Conservation (phyloP, 1,140 invertebrate genomes). For the Solenopsis fugax region DNA sequence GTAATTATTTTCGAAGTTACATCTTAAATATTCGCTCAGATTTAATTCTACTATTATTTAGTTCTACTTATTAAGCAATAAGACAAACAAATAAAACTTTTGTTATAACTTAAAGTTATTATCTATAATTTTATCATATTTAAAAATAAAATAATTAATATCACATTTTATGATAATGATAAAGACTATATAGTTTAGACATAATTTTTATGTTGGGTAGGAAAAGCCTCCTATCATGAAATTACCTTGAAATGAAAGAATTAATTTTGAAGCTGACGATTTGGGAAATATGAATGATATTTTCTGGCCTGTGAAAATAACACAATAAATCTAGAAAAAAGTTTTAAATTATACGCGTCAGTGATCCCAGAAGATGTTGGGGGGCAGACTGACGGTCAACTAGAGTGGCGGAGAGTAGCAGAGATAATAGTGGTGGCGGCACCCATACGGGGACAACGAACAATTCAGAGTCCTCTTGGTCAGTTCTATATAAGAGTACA, state of each 20-base stretch:
- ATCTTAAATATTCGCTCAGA: not conserved
- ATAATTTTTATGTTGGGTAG: not conserved
- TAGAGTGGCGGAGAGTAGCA: constrained; percentile 35
- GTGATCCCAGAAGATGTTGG: constrained; percentile 11
- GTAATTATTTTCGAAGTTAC: not conserved
- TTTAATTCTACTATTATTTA: not conserved
- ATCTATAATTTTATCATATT: not conserved
- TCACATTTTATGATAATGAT: not conserved
- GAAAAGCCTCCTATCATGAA: not conserved
- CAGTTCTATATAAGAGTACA: constrained; percentile 83
- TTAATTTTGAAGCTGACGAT: not conserved
- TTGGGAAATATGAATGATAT: not conserved
- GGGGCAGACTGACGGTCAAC: not conserved
- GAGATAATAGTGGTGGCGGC: constrained; percentile 37
- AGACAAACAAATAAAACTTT: not conserved
- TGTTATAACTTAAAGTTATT: not conserved
- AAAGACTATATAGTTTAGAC: not conserved
- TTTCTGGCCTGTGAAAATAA: not conserved
- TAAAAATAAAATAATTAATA: not conserved
- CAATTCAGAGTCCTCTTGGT: constrained; percentile 82
- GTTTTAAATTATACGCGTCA: not conserved
- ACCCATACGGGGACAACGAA: constrained; percentile 76
- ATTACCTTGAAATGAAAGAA: constrained; percentile 4
- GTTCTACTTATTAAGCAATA: not conserved
- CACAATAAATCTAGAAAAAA: not conserved